A percentile compares a stretch with the other conserved stretches of the same genome.
These are phyloP conservation scores for Promerops cafer DNA, from an alignment of 2,113 vertebrate genomes.

Conservation along the genomic window DNA sequence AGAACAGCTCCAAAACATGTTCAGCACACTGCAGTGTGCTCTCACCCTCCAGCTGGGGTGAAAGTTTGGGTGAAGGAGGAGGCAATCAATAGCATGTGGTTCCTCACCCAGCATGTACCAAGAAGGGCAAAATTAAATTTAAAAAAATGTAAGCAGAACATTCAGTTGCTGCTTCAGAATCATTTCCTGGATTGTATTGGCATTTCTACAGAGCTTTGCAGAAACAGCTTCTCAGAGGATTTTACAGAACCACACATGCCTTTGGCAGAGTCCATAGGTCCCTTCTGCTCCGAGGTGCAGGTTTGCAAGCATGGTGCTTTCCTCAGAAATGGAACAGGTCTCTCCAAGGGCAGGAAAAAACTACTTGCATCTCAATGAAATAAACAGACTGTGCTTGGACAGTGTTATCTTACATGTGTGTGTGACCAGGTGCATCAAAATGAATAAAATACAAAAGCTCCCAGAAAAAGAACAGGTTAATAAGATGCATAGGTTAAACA, in stretches of 20 bases:
- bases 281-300: neutral
- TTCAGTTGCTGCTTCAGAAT: neutral
- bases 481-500: neutral
- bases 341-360: neutral
- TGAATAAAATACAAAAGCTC: neutral
- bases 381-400: neutral
- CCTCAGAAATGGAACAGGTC: neutral
- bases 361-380: neutral
- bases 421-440: neutral
- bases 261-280: neutral
- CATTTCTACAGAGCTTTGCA: neutral
- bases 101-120: neutral
- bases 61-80: neutral
- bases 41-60: fast-evolving
- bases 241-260: neutral
- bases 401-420: fast-evolving
- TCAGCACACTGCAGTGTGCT: neutral
- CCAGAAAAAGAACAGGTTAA: neutral
- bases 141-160: neutral
- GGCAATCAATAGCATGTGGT: neutral
- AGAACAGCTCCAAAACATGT: neutral
- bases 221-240: neutral
- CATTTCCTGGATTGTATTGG: neutral
- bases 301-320: neutral
- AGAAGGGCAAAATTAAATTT: neutral